Percentiles rank a stretch among this genome's conserved stretches.
Evolutionary conservation across 2,113 vertebrate genomes (phyloP).

Genomic region (Paramormyrops kingsleyae): DNA sequence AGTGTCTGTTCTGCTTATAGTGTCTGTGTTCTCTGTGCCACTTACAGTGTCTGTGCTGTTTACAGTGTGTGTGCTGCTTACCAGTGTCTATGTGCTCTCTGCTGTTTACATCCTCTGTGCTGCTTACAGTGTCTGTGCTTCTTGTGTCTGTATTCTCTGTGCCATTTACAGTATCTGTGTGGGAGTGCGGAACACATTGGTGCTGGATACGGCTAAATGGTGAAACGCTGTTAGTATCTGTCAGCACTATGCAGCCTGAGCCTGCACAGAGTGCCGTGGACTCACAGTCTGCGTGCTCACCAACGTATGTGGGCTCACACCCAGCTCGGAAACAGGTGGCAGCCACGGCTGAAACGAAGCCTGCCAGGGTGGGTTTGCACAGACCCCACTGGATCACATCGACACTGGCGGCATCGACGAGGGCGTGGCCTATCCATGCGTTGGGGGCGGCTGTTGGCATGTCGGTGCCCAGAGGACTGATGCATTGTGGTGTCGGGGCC

Average conservation of each 20-base stretch:
- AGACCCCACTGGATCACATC: neutral
- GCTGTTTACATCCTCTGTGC: neutral
- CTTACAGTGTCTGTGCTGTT: neutral
- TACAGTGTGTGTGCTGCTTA: neutral
- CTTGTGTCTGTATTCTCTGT: neutral
- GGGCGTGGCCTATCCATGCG: neutral
- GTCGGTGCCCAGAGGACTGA: conserved; percentile 31
- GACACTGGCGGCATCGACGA: neutral
- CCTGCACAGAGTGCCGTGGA: neutral
- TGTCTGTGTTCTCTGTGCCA: neutral
- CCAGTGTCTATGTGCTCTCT: neutral
- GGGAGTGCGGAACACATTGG: neutral
- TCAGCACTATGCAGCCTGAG: neutral
- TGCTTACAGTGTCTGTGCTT: neutral
- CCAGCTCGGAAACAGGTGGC: neutral
- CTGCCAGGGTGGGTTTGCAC: neutral
- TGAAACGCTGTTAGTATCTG: neutral
- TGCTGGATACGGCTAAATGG: neutral
- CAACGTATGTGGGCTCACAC: neutral
- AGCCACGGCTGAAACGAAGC: neutral
- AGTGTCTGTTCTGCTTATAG: neutral
- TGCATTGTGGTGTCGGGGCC: conserved; percentile 49
- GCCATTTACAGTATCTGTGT: neutral
- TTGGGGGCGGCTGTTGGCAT: neutral
- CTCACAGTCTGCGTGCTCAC: neutral